Percentiles rank a stretch among this genome's conserved stretches.
Evolutionary conservation across 2,113 vertebrate genomes (phyloP).

Genomic region (Burhinus oedicnemus): DNA sequence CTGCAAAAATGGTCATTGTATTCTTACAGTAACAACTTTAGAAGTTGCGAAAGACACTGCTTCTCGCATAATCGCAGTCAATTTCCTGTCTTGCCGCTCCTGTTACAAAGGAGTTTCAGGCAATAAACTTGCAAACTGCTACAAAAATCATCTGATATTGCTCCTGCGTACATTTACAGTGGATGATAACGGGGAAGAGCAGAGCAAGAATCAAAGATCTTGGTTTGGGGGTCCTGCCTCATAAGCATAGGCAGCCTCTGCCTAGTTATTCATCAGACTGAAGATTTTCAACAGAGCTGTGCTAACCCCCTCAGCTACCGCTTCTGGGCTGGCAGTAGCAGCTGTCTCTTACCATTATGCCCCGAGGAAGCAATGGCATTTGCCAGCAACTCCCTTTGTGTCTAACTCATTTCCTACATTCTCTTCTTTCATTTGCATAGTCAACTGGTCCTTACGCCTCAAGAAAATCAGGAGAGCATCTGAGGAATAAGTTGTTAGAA

Average conservation of each 20-base stretch:
- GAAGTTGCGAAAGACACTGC: not conserved
- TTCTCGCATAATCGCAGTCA: not conserved
- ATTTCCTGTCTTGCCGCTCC: slow-evolving; percentile 24
- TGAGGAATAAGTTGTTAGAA: slow-evolving; percentile 67
- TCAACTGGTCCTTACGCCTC: slow-evolving; percentile 70
- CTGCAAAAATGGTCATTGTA: not conserved
- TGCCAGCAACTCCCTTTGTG: slow-evolving; percentile 74
- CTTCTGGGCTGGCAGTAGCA: slow-evolving; percentile 66
- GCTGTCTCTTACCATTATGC: slow-evolving; percentile 75
- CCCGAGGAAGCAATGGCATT: slow-evolving; percentile 69
- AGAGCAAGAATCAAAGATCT: not conserved
- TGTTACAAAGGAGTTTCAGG: not conserved
- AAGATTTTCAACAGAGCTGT: slow-evolving; percentile 51
- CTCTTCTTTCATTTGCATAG: slow-evolving; percentile 70
- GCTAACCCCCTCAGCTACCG: slow-evolving; percentile 40
- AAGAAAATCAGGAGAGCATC: slow-evolving; percentile 68
- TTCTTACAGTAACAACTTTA: not conserved
- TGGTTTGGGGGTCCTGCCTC: not conserved
- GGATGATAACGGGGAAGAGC: not conserved
- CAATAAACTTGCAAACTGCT: not conserved
- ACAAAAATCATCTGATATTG: not conserved
- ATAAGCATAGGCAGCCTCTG: not conserved
- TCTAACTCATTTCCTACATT: slow-evolving; percentile 66
- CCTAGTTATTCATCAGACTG: slow-evolving; percentile 35
- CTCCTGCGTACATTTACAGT: not conserved